A percentile compares a stretch with the other conserved stretches of the same genome.
These are phyloP conservation scores for Mactra quadrangularis DNA, from an alignment of 1,140 invertebrate species.

Conservation along the genomic window DNA sequence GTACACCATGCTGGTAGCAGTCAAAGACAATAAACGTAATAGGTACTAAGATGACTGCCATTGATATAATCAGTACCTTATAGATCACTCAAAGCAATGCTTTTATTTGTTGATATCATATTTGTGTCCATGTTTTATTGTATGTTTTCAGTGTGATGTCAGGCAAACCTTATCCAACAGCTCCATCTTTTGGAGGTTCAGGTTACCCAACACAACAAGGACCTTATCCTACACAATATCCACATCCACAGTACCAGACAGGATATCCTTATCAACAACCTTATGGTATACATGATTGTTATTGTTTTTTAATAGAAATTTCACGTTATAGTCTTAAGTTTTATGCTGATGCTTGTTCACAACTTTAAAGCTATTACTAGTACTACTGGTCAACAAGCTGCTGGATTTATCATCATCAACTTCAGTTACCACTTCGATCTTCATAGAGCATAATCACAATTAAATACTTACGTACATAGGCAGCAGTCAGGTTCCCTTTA, in stretches of 20 bases:
- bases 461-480: neutral
- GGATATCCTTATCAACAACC: constrained; percentile 22
- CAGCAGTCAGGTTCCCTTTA: neutral
- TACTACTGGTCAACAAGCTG: no score
- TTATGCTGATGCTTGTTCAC: no score
- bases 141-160: constrained; percentile 20
- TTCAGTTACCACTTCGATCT: neutral
- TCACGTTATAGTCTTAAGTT: no score
- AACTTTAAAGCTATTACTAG: no score
- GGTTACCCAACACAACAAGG: neutral
- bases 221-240: constrained; percentile 9
- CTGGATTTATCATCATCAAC: neutral
- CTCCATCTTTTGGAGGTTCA: neutral
- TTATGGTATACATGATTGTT: constrained; percentile 1
- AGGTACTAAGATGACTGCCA: no score
- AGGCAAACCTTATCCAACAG: constrained; percentile 33
- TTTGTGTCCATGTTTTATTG: no score
- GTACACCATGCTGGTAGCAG: no score
- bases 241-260: constrained; percentile 16
- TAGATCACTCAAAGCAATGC: no score
- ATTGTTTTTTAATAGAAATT: neutral
- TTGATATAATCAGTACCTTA: no score
- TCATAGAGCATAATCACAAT: neutral
- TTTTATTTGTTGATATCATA: no score
- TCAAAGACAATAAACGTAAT: no score